These are phyloP conservation scores for Montipora efflorescens DNA, from an alignment of 64 coral and sea anemone genomes.

Conservation along the genomic window DNA sequence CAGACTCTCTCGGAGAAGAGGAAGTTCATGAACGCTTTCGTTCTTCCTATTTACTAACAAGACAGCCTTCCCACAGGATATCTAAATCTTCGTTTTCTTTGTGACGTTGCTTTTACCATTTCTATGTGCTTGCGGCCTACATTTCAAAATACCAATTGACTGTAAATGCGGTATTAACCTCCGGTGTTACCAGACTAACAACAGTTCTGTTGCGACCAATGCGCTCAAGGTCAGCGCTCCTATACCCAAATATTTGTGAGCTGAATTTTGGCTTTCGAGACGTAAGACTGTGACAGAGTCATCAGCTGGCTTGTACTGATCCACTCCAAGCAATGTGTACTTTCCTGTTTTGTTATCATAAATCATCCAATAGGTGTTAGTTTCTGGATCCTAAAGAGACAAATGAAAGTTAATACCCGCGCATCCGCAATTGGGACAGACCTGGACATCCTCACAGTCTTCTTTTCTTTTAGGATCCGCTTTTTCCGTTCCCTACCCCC, in stretches of 20 bases:
- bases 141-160: too few relatives aligned
- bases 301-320: not conserved
- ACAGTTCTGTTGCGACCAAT: not conserved
- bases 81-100: too few relatives aligned
- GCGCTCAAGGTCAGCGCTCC: not conserved
- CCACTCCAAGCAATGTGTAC: not conserved
- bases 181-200: not conserved
- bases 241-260: not conserved
- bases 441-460: too few relatives aligned
- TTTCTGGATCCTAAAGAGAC: not conserved
- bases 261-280: not conserved
- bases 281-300: slow-evolving; percentile 9
- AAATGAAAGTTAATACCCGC: not conserved
- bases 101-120: too few relatives aligned
- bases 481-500: too few relatives aligned
- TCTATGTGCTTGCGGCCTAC: too few relatives aligned
- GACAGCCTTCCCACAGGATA: too few relatives aligned
- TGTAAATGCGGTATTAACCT: too few relatives aligned
- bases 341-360: slow-evolving; percentile 18
- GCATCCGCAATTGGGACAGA: not conserved
- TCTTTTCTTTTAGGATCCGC: too few relatives aligned
- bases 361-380: not conserved
- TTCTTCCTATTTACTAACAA: too few relatives aligned
- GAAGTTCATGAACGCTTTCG: too few relatives aligned
- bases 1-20: too few relatives aligned